These are phyloP conservation scores for Onthophagus sagittarius DNA, from an alignment of 2,888 invertebrate genomes.

Conservation along the genomic window DNA sequence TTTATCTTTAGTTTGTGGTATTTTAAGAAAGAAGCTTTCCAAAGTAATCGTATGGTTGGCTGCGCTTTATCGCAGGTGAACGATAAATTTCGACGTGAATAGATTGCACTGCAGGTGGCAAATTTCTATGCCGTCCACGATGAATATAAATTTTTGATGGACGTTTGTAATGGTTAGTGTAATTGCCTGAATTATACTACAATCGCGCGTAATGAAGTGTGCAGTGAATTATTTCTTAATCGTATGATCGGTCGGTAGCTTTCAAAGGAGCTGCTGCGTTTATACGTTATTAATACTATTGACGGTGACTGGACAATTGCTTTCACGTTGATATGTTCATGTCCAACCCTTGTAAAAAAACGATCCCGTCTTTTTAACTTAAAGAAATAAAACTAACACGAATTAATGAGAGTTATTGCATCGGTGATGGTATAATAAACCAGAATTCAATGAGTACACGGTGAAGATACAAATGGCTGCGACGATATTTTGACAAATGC, in stretches of 20 bases:
- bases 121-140: background rate
- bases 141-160: background rate
- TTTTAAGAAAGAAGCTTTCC: background rate
- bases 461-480: background rate
- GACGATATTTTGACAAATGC: constrained; percentile 12
- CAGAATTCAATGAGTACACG: background rate
- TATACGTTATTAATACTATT: background rate
- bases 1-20: background rate
- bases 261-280: background rate
- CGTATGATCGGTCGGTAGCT: background rate
- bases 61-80: background rate
- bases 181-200: background rate
- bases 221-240: background rate
- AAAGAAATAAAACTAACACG: background rate
- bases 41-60: background rate
- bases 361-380: too few relatives aligned
- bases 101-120: background rate
- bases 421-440: background rate
- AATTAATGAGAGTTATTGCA: too few relatives aligned
- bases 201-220: background rate
- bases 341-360: background rate
- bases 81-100: background rate
- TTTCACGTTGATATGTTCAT: background rate
- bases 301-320: background rate
- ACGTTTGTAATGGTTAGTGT: background rate